A percentile compares a stretch with the other conserved stretches of the same genome.
Conservation (phyloP, 2,888 invertebrate genomes). For the Mythimna pallens region DNA sequence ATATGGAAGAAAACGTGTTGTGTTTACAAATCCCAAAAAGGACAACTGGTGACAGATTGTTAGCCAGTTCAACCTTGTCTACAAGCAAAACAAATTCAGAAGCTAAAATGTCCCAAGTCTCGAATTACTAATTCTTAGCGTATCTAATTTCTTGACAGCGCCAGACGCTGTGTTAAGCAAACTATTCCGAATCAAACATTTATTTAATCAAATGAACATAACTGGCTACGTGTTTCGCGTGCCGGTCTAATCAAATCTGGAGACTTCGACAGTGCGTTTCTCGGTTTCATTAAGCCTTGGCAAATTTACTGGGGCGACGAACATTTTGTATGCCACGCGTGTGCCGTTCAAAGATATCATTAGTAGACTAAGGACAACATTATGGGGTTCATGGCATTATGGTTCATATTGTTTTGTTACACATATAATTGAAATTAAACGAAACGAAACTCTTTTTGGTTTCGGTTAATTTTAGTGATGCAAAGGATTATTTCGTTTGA, state of each 20-base stretch:
- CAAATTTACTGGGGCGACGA: conserved; percentile 67
- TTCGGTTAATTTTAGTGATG: conserved; percentile 39
- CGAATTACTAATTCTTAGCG: conserved; percentile 71
- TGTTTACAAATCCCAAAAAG: conserved; percentile 51
- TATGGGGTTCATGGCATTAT: conserved; percentile 68
- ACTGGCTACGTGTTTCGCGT: conserved; percentile 79
- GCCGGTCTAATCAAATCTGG: conserved; percentile 80
- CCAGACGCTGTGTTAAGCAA: conserved; percentile 64
- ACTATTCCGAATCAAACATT: conserved; percentile 78
- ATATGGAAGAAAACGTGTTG: conserved; percentile 54
- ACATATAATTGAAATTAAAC: conserved; percentile 65
- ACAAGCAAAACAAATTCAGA: conserved; percentile 23
- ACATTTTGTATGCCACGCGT: conserved; percentile 69
- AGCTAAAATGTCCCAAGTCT: conserved; percentile 25
- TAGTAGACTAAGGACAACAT: conserved; percentile 71
- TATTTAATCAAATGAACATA: conserved; percentile 83
- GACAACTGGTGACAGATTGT: conserved; percentile 49
- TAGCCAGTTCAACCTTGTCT: conserved; percentile 31
- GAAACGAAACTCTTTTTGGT: conserved; percentile 44
- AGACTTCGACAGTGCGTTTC: conserved; percentile 74
- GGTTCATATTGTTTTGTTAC: conserved; percentile 69
- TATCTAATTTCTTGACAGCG: conserved; percentile 68
- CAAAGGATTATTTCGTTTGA: conserved; percentile 23
- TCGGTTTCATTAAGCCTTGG: conserved; percentile 60
- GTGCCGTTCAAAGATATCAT: conserved; percentile 73